phyloP scores from a whole-genome alignment of 2,797 vertebrate species.

The Tapirus indicus region DNA sequence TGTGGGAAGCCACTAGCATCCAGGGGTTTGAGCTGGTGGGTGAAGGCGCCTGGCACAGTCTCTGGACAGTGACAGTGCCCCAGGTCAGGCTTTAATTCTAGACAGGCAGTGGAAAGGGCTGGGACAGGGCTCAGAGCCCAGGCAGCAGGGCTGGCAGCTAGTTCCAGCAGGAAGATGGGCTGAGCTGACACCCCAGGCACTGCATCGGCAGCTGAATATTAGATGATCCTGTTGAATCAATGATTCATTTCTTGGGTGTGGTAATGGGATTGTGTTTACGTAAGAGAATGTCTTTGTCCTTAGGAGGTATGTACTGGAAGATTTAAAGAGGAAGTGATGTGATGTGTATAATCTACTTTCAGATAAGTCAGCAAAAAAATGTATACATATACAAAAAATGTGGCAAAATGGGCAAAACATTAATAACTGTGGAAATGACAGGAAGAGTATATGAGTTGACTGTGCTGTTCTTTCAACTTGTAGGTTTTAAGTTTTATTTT shows the following conservation, averaged over 20 bases:
- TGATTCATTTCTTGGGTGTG: background rate
- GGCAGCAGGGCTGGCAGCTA: background rate
- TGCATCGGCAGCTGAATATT: background rate
- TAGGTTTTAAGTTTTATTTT: background rate
- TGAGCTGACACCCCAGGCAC: no score
- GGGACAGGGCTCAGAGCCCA: background rate
- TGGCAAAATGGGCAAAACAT: background rate
- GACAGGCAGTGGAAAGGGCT: background rate
- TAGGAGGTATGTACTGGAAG: background rate
- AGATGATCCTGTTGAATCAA: background rate
- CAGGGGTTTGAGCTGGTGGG: background rate
- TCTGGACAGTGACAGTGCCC: background rate
- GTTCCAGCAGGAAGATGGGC: background rate
- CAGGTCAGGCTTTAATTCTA: background rate
- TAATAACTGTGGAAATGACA: background rate
- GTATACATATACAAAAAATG: background rate
- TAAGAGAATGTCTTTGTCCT: background rate
- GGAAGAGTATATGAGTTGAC: background rate
- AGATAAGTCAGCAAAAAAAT: conserved; percentile 10
- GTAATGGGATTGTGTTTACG: background rate
- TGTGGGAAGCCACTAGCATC: background rate
- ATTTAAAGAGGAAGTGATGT: background rate
- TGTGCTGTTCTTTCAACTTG: background rate
- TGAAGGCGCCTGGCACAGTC: background rate
- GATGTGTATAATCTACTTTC: background rate